Evolutionary conservation across 1,140 invertebrate species (phyloP), one percentile per base, ranked within the genome.

Genomic region (Phthorimaea operculella): DNA sequence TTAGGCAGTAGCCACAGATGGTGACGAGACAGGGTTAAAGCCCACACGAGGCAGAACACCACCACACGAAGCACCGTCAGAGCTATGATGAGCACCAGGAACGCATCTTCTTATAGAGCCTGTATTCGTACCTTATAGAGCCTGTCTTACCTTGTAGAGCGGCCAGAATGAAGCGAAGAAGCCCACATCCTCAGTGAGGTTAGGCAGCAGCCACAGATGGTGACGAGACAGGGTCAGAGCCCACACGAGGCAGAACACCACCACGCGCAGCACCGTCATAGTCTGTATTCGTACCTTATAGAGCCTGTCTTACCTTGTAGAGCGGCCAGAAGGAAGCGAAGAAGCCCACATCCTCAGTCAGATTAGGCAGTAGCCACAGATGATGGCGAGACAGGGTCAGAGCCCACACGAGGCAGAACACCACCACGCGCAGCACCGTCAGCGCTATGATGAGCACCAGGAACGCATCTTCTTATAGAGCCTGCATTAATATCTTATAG

Each of bases 151-250:
- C 80, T 94, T 93, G 87, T 99, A 99, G 1, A 99, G 87, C 21
- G 98, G 98, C 92, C 95, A 96, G 86, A 99, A 99, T 0, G 97
- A 99, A 44, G 98, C 97, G 57, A 99, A 95, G 87, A 99, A 98
- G 34, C 98, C 97, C 48, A 99, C 98, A 87, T 99, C 98, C 85
- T 99, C 98, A 2, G 97, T 98, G 16, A 99, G 88, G 87, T 99
- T 99, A 0, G 98, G 98, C 58, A 99, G 88, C 52, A 99, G 88
- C 97, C 98, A 99, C 52, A 99, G 89, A 75, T 98, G 96, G 84
- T 98, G 93, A 75, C 93, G 90, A 4, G 97, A 96, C 53, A 97
- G 86, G 0, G 96, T 96, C 1, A 95, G 64, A 1, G 93, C 71
- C 96, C 97, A 99, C 15, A 99, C 90, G 6, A 95, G 72, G 69